Base-by-base conservation (phyloP, 2,113 vertebrate genomes). In the Alethe diademata region DNA sequence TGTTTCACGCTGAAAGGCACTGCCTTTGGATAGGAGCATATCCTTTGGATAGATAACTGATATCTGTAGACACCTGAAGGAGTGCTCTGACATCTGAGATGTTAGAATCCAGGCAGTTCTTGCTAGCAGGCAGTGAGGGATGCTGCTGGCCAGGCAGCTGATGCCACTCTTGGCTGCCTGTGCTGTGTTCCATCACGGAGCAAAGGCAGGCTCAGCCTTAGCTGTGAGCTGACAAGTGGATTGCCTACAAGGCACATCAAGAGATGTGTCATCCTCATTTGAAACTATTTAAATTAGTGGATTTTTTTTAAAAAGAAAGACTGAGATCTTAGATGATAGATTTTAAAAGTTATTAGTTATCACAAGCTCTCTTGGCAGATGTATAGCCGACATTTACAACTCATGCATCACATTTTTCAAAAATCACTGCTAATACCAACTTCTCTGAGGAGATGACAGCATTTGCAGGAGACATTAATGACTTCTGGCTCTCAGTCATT, bases 401-500 rank as follows among this genome's bases (percentile, higher is more conserved):
- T 58, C 45, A 47, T 73, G 38, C 88, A 71, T 90, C 70, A 87
- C 54, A 65, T 92, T 95, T 94, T 91, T 90, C 72, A 74, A 58
- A 95, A 86, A 84, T 93, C 72, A 58, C 58, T 35, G 72, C 65
- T 82, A 75, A 93, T 81, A 78, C 38, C 81, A 87, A 50, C 83
- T 92, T 78, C 61, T 85, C 40, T 62, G 73, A 84, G 78, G 71
- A 84, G 73, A 93, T 73, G 82, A 60, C 76, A 94, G 74, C 60
- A 36, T 94, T 93, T 93, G 15, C 60, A 60, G 56, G 36, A 95
- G 75, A 67, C 66, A 88, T 62, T 93, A 88, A 88, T 82, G 60
- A 57, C 43, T 93, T 92, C 78, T 96, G 90, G 60, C 81, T 85
- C 88, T 89, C 93, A 81, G 42, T 67, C 80, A 60, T 29, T 50